Conservation (phyloP, 2,797 vertebrate genomes). For the Eupleurogrammus muticus region DNA sequence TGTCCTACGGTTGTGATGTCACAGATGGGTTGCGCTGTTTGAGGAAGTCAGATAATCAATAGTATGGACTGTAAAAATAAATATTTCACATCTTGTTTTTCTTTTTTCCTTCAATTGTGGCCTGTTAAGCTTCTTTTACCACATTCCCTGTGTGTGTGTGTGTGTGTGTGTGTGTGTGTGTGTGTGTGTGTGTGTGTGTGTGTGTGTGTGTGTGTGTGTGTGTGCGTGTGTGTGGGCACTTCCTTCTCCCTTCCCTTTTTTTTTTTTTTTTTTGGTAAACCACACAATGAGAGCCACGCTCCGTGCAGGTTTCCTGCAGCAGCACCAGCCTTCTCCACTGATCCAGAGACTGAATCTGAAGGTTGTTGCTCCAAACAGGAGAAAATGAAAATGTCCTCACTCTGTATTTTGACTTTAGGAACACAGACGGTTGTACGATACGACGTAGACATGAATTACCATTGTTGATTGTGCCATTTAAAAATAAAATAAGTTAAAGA, state of each 20-base stretch:
- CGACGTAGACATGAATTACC: constrained; percentile 58
- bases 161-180: too few relatives aligned
- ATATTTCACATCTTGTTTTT: constrained; percentile 5
- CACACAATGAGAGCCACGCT: constrained; percentile 1
- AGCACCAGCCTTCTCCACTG: constrained; percentile 32
- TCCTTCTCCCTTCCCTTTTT: constrained; percentile 18
- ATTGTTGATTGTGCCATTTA: constrained; percentile 60
- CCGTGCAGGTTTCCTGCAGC: constrained; percentile 5
- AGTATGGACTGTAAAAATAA: constrained; percentile 26
- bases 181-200: too few relatives aligned
- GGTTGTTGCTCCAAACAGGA: too few relatives aligned
- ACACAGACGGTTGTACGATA: constrained; percentile 61
- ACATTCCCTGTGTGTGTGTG: constrained; percentile 29
- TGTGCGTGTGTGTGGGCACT: constrained; percentile 1
- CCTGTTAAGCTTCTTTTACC: constrained; percentile 20
- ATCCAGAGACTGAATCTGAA: too few relatives aligned
- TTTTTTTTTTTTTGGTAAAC: neutral
- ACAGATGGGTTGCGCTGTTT: constrained; percentile 40
- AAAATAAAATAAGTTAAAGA: constrained; percentile 36
- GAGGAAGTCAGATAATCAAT: constrained; percentile 45
- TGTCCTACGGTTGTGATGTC: constrained; percentile 37
- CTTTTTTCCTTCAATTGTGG: constrained; percentile 15
- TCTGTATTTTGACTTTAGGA: constrained; percentile 37
- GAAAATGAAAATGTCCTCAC: constrained; percentile 43
- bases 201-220: too few relatives aligned